Evolutionary conservation across 2,113 vertebrate genomes (phyloP).

Genomic region (Hippotragus niger): DNA sequence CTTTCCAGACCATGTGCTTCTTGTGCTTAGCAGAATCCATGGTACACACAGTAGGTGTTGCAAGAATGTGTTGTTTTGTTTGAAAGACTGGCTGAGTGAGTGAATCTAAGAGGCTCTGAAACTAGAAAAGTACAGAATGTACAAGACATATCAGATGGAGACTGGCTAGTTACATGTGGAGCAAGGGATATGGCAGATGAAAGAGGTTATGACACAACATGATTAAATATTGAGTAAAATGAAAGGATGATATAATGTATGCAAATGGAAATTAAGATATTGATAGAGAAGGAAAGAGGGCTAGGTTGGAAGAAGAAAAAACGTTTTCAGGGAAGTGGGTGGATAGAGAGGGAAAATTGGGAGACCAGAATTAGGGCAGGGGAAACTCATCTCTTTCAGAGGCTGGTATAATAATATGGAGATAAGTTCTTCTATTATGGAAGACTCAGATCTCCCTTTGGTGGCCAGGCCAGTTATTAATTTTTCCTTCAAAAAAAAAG

Average conservation of each 20-base stretch:
- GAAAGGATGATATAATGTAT: background rate
- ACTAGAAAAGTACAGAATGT: background rate
- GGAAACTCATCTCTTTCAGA: background rate
- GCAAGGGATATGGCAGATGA: background rate
- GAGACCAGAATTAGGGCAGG: background rate
- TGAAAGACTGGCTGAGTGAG: background rate
- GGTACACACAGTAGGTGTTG: background rate
- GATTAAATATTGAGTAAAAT: background rate
- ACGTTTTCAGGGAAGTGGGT: background rate
- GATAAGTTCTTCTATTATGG: background rate
- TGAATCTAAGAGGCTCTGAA: background rate
- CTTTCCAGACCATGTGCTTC: background rate
- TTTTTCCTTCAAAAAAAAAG: background rate
- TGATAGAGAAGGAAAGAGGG: background rate
- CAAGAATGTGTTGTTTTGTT: background rate
- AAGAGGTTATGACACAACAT: no score
- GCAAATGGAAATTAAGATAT: background rate
- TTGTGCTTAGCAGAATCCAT: background rate
- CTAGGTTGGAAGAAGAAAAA: background rate
- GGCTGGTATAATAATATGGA: background rate
- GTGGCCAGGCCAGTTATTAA: background rate
- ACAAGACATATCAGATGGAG: background rate
- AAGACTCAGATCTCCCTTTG: background rate
- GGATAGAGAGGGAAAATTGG: background rate
- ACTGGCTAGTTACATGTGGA: background rate